Percentiles rank a stretch among this genome's conserved stretches.
Conservation (phyloP, 2,888 invertebrate species). For the Eudemis profundana region DNA sequence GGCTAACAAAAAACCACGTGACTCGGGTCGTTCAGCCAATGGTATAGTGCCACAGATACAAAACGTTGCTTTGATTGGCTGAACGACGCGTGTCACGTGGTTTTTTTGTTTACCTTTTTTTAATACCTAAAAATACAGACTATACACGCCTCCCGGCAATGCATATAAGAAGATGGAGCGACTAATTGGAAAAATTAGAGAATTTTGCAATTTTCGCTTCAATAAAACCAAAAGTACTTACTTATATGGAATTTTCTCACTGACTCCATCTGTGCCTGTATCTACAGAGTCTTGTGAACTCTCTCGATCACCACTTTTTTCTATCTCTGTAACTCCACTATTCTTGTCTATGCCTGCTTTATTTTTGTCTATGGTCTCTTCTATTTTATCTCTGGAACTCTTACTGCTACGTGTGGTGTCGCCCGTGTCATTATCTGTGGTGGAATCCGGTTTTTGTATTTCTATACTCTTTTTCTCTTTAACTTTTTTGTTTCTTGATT, state of each 20-base stretch:
- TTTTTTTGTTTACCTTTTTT: too few relatives aligned
- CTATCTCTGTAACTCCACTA: background rate
- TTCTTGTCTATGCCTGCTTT: conserved; percentile 17
- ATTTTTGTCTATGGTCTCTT: conserved; percentile 12
- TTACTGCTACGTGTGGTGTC: background rate
- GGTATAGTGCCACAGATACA: too few relatives aligned
- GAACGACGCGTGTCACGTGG: too few relatives aligned
- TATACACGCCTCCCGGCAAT: too few relatives aligned
- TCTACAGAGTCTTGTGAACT: conserved; percentile 1
- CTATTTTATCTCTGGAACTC: conserved; percentile 4
- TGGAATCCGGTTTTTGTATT: background rate
- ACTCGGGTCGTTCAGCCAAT: too few relatives aligned
- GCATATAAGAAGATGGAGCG: too few relatives aligned
- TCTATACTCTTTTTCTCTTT: conserved; percentile 17
- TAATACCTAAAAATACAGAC: too few relatives aligned
- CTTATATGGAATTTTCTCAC: conserved; percentile 43
- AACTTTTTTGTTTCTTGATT: background rate
- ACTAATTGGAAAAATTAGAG: too few relatives aligned
- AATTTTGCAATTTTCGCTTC: too few relatives aligned
- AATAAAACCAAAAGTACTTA: conserved; percentile 24
- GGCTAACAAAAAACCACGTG: too few relatives aligned
- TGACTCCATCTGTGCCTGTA: conserved; percentile 16
- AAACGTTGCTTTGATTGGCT: too few relatives aligned
- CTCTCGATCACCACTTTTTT: conserved; percentile 22
- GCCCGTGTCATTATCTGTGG: background rate